Evolutionary conservation across 2,113 vertebrate genomes (phyloP), one percentile per base, ranked within the genome.

Genomic region (Atrichornis clamosus): DNA sequence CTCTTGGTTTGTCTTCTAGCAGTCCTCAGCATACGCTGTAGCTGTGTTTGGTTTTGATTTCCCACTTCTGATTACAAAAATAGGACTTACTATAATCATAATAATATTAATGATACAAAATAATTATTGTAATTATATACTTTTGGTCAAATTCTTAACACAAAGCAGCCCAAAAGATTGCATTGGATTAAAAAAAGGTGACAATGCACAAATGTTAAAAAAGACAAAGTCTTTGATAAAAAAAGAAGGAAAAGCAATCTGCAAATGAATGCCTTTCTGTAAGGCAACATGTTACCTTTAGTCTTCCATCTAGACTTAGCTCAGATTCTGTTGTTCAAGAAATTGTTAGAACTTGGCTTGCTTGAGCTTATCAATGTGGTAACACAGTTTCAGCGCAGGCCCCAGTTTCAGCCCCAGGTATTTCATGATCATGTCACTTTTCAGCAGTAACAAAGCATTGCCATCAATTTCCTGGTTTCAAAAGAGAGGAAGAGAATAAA

Each of bases 371-470:
- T 99, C 99, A 22, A 99, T 99, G 96, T 99, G 99, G 98, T 99
- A 99, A 93, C 99, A 99, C 77, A 99, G 99, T 97, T 99, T 99
- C 93, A 99, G 98, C 0, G 99, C 99, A 0, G 99, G 99, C 65
- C 99, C 99, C 91, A 99, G 97, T 97, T 99, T 99, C 94, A 99
- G 98, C 94, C 99, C 99, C 97, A 99, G 97, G 95, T 99, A 99
- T 97, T 99, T 99, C 99, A 99, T 99, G 97, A 99, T 98, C 99
- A 99, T 99, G 96, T 99, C 99, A 30, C 99, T 99, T 97, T 98
- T 99, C 97, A 99, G 98, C 96, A 99, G 93, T 77, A 99, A 86
- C 76, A 99, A 97, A 81, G 99, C 99, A 42, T 99, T 98, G 79
- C 99, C 99, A 35, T 99, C 99, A 70, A 99, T 99, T 97, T 99